These are phyloP conservation scores for Lophotriccus pileatus DNA, from an alignment of 2,797 vertebrate genomes.

Conservation along the genomic window DNA sequence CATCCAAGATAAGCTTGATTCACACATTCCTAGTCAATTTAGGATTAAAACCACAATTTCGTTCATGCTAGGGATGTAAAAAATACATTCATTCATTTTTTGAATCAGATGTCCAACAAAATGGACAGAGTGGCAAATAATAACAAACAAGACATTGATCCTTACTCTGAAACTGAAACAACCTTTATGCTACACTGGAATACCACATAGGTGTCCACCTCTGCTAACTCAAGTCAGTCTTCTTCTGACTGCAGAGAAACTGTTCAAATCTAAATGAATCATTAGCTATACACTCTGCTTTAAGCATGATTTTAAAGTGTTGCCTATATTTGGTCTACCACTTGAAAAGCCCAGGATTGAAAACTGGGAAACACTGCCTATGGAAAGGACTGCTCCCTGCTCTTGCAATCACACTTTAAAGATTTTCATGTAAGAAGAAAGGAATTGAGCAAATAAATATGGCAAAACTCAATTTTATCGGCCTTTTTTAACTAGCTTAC, in stretches of 20 bases:
- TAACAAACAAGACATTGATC: neutral
- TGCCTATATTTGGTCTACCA: neutral
- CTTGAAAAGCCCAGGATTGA: neutral
- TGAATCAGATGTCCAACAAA: neutral
- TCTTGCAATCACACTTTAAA: neutral
- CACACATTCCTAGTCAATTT: neutral
- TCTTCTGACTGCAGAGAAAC: neutral
- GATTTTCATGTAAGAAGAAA: neutral
- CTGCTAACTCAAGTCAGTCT: neutral
- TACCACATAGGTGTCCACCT: neutral
- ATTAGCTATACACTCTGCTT: neutral
- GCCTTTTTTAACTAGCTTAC: neutral
- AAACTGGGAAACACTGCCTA: neutral
- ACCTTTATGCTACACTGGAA: neutral
- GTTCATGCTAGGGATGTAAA: neutral
- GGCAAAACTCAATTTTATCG: neutral
- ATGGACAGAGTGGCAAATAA: neutral
- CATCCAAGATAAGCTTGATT: neutral
- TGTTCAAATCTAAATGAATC: neutral
- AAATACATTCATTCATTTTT: neutral
- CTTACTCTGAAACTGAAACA: neutral
- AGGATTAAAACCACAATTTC: neutral
- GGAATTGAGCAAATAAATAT: neutral
- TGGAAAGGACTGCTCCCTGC: neutral
- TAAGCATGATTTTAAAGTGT: neutral